Evolutionary conservation across 1,140 invertebrate genomes (phyloP).

Genomic region (Eueides isabella): DNA sequence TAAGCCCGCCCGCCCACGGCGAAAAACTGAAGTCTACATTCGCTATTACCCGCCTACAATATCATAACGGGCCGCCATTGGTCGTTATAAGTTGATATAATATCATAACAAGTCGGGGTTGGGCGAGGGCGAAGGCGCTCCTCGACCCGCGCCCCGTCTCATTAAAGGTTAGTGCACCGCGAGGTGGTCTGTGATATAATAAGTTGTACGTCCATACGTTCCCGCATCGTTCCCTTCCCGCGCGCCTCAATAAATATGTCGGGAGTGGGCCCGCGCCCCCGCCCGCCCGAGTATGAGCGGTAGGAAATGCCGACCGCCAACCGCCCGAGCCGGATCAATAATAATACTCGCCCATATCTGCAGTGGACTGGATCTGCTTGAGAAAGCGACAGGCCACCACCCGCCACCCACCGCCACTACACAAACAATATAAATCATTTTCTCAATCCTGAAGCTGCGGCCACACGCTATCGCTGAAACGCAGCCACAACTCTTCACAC

Average conservation of each 20-base stretch:
- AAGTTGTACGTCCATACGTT: constrained; percentile 70
- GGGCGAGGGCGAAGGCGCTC: constrained; percentile 58
- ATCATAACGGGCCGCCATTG: constrained; percentile 79
- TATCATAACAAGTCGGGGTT: constrained; percentile 80
- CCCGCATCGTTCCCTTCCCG: constrained; percentile 56
- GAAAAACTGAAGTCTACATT: constrained; percentile 70
- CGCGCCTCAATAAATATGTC: constrained; percentile 75
- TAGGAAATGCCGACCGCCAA: constrained; percentile 75
- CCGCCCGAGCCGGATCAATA: constrained; percentile 77
- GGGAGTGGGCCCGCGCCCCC: constrained; percentile 59
- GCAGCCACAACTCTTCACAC: constrained; percentile 17
- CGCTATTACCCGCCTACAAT: constrained; percentile 73
- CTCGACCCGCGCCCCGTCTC: constrained; percentile 57
- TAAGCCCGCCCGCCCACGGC: constrained; percentile 75
- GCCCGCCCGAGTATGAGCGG: constrained; percentile 72
- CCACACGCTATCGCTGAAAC: constrained; percentile 51
- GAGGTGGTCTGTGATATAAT: constrained; percentile 71
- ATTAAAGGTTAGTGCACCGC: constrained; percentile 77
- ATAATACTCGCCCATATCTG: constrained; percentile 81
- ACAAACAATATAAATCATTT: constrained; percentile 82
- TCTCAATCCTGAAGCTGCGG: constrained; percentile 64
- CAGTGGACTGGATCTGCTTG: constrained; percentile 80
- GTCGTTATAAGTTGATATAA: constrained; percentile 79
- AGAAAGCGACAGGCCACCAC: constrained; percentile 74
- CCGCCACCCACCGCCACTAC: constrained; percentile 63